These are phyloP conservation scores for Todus mexicanus DNA, from an alignment of 2,797 vertebrate species.

Conservation along the genomic window DNA sequence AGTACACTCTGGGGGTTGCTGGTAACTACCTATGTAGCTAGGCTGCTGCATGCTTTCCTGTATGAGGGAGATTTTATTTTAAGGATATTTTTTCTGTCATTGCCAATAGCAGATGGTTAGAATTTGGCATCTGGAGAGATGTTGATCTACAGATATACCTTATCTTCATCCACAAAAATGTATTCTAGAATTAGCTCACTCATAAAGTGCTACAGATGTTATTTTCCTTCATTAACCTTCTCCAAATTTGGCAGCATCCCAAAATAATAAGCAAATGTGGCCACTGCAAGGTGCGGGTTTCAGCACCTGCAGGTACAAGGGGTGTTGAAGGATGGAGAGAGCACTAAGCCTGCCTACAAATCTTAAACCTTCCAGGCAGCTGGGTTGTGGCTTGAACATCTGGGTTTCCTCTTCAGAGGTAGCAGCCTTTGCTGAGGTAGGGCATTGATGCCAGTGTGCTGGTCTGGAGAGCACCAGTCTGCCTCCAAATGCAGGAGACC, in stretches of 20 bases:
- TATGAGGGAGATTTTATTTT: not conserved
- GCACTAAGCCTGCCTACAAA: not conserved
- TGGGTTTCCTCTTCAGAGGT: not conserved
- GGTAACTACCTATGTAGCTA: not conserved
- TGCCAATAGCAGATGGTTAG: not conserved
- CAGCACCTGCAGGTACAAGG: not conserved
- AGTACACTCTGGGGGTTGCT: not conserved
- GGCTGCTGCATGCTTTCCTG: not conserved
- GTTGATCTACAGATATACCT: not conserved
- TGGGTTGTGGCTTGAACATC: not conserved
- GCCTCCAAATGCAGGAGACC: not conserved
- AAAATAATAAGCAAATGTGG: not conserved
- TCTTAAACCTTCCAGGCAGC: not conserved
- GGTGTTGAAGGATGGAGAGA: not conserved
- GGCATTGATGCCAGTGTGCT: not conserved
- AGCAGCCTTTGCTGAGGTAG: not conserved
- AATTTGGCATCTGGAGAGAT: not conserved
- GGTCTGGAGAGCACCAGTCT: not conserved
- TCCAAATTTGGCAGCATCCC: not conserved
- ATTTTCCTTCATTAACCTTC: conserved; percentile 23
- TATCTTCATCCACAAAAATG: not conserved
- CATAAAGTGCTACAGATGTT: not conserved
- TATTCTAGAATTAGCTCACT: conserved; percentile 12
- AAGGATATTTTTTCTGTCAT: not conserved
- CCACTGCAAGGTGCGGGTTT: not conserved